Evolutionary conservation across 2,797 vertebrate species (phyloP).

Genomic region (Silurus lanzhouensis): DNA sequence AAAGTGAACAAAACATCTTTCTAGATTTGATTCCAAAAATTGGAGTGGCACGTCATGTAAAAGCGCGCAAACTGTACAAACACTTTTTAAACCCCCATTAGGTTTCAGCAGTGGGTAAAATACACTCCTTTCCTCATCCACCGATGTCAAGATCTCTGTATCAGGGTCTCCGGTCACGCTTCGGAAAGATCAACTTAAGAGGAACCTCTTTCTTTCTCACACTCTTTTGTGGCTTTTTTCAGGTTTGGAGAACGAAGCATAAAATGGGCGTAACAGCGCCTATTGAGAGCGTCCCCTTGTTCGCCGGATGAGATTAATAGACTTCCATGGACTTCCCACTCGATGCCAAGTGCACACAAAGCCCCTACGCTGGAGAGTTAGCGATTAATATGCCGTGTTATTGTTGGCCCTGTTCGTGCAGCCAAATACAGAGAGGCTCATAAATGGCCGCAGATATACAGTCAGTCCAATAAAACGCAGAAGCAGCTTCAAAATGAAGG

Average conservation of each 20-base stretch:
- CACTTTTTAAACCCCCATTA: neutral
- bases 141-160: slow-evolving; percentile 42
- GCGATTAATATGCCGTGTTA: slow-evolving; percentile 66
- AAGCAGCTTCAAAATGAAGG: slow-evolving; percentile 6
- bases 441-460: slow-evolving; percentile 45
- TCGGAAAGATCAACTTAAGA: slow-evolving; percentile 49
- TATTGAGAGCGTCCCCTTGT: slow-evolving; percentile 53
- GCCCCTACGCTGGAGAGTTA: slow-evolving; percentile 50
- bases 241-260: slow-evolving; percentile 61
- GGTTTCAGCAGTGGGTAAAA: slow-evolving; percentile 1
- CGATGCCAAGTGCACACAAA: slow-evolving; percentile 66
- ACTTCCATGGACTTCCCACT: slow-evolving; percentile 47
- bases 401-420: slow-evolving; percentile 60
- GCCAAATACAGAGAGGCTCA: slow-evolving; percentile 47
- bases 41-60: neutral
- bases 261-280: slow-evolving; percentile 59
- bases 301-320: slow-evolving; percentile 59
- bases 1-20: neutral
- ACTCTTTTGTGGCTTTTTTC: slow-evolving; percentile 52
- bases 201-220: slow-evolving; percentile 62
- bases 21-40: neutral
- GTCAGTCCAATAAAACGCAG: slow-evolving; percentile 41
- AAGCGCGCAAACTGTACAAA: neutral
- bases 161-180: slow-evolving; percentile 44
- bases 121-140: slow-evolving; percentile 47